A percentile compares a stretch with the other conserved stretches of the same genome.
These are phyloP conservation scores for Tribolium madens DNA, from an alignment of 1,140 invertebrate genomes.

Conservation along the genomic window DNA sequence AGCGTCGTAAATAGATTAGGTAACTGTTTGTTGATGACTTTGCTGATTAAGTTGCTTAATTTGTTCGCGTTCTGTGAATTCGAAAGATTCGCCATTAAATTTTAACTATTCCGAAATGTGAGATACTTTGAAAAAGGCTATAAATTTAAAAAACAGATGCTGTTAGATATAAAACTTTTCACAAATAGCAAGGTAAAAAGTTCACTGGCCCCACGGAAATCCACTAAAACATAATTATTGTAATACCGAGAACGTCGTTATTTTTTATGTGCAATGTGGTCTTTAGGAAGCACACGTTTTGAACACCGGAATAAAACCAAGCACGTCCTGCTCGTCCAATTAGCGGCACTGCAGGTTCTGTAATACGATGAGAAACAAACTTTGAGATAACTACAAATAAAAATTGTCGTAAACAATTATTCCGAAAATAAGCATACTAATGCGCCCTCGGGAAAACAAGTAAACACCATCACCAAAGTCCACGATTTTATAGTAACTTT, in stretches of 20 bases:
- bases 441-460: background rate
- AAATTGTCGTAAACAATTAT: background rate
- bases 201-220: constrained; percentile 28
- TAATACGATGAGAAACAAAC: background rate
- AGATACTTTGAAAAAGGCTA: background rate
- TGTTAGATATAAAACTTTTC: constrained; percentile 2
- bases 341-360: constrained; percentile 5
- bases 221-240: constrained; percentile 28
- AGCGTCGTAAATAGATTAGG: constrained; percentile 21
- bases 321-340: constrained; percentile 39
- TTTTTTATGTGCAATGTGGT: constrained; percentile 45
- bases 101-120: background rate
- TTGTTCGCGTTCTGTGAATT: constrained; percentile 1
- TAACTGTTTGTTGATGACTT: constrained; percentile 27
- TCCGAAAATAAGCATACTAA: background rate
- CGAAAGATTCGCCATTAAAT: constrained; percentile 10
- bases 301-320: constrained; percentile 6
- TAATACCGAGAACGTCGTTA: constrained; percentile 31
- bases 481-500: background rate
- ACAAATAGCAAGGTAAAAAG: constrained; percentile 10
- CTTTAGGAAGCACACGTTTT: constrained; percentile 34
- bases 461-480: too few species aligned
- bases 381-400: constrained; percentile 10
- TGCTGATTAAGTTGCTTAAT: constrained; percentile 23
- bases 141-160: constrained; percentile 14